Evolutionary conservation across 2,888 invertebrate genomes (phyloP), one percentile per base, ranked within the genome.

Genomic region (Trichopoda pennipes): DNA sequence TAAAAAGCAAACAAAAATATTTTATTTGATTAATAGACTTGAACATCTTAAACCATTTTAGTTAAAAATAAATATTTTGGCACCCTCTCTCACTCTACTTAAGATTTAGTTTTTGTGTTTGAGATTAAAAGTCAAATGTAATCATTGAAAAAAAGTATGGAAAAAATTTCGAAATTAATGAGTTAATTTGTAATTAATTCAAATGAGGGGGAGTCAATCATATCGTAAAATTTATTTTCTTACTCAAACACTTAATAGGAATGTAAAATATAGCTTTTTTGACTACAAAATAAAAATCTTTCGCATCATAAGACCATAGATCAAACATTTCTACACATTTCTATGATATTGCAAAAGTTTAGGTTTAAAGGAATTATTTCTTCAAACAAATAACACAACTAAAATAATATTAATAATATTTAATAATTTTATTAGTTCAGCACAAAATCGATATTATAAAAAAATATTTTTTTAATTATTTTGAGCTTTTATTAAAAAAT

Each of bases 141-240:
- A 44, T 44, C 60, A 73, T 73, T 73, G 66, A 64, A 79, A 75
- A 72, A 53, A n/a, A 75, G 51, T 47, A 61, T 47, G 35, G 32
- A 61, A 68, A 68, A 69, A 61, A 66, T 55, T 58, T 61, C 47
- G 3, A 70, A 75, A 82, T 79, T 79, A 82, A 82, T 82, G 78
- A 70, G 78, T 79, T 82, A 82, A 82, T 82, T 82, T 82, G 78
- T 79, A 75, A 79, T 79, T 82, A 79, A 79, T 78, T 82, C 60
- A 82, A 82, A 82, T 75, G 78, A 75, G 81, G 78, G 78, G 81
- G 78, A 79, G 81, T 82, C 81, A 82, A 79, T 79, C 75, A 79
- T 79, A 70, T 21, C 78, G 47, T 49, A 56, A 42, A 53, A 49
- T 51, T 35, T 32, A n/a, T 38, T 70, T 35, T 68, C 28, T 47